Conservation (phyloP, 2,888 invertebrate species). For the Parthenolecanium corni region DNA sequence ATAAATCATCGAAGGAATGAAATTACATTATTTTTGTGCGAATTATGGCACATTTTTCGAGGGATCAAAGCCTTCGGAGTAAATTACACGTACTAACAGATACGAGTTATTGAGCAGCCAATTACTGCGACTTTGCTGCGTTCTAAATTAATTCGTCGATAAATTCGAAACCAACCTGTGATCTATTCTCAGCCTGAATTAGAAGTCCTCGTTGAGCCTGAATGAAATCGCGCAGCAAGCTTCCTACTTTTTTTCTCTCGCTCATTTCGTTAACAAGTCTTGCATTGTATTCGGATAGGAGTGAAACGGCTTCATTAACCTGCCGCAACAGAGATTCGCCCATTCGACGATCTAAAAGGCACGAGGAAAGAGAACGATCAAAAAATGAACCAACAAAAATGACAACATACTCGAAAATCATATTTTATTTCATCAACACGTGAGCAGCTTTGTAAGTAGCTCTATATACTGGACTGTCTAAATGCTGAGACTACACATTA, state of each 20-base stretch:
- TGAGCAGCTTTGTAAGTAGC: too few species aligned
- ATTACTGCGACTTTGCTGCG: too few species aligned
- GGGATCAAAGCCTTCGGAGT: too few species aligned
- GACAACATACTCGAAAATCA: not conserved
- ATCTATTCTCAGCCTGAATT: slow-evolving; percentile 70
- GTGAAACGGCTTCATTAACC: slow-evolving; percentile 76
- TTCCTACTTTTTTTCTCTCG: slow-evolving; percentile 69
- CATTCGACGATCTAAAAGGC: slow-evolving; percentile 62
- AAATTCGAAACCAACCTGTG: slow-evolving; percentile 63
- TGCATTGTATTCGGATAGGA: slow-evolving; percentile 80
- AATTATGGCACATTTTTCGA: too few species aligned
- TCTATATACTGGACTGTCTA: too few species aligned
- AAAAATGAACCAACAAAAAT: slow-evolving; percentile 17
- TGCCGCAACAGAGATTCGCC: slow-evolving; percentile 65
- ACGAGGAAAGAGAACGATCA: slow-evolving; percentile 35
- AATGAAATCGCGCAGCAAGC: slow-evolving; percentile 79
- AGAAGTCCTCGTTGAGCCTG: slow-evolving; percentile 75
- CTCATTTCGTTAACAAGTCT: slow-evolving; percentile 79
- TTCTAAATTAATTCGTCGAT: too few species aligned
- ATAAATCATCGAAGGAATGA: too few species aligned
- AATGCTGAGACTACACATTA: too few species aligned
- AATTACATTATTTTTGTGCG: too few species aligned
- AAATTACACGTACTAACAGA: too few species aligned
- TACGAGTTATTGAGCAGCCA: too few species aligned
- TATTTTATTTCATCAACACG: too few species aligned